A percentile compares a stretch with the other conserved stretches of the same genome.
Conservation (phyloP, 2,113 vertebrate genomes). For the Hemichromis elongatus region DNA sequence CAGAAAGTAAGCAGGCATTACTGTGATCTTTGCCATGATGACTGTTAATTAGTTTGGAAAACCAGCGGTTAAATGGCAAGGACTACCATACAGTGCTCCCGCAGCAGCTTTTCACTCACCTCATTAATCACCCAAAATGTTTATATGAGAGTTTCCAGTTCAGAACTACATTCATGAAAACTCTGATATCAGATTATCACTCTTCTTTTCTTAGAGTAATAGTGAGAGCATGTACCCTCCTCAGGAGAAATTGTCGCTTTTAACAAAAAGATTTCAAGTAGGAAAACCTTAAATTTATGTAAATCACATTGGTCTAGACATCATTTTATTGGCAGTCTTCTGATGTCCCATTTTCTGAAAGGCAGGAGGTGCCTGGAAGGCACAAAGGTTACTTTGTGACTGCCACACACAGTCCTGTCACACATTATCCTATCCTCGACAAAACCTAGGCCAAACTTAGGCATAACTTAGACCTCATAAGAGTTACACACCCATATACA, state of each 20-base stretch:
- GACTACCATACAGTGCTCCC: background rate
- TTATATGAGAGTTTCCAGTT: background rate
- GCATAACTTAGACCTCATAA: no score
- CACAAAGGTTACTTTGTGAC: background rate
- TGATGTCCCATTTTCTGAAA: background rate
- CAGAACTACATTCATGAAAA: background rate
- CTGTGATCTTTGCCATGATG: background rate
- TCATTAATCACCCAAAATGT: background rate
- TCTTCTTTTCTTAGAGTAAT: background rate
- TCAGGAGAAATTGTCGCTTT: background rate
- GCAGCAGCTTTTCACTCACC: background rate
- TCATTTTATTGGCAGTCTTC: background rate
- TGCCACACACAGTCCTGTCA: background rate
- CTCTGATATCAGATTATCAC: background rate
- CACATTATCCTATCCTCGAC: no score
- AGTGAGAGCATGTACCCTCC: background rate
- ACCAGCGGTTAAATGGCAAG: background rate
- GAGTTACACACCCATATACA: background rate
- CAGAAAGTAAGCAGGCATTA: background rate
- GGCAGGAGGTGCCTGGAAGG: background rate
- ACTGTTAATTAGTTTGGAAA: background rate
- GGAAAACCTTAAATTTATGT: background rate
- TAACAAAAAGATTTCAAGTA: background rate
- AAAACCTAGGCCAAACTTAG: fast-evolving
- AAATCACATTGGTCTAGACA: background rate